Base-by-base conservation (phyloP, 2,797 vertebrate species). In the Pangasius djambal region DNA sequence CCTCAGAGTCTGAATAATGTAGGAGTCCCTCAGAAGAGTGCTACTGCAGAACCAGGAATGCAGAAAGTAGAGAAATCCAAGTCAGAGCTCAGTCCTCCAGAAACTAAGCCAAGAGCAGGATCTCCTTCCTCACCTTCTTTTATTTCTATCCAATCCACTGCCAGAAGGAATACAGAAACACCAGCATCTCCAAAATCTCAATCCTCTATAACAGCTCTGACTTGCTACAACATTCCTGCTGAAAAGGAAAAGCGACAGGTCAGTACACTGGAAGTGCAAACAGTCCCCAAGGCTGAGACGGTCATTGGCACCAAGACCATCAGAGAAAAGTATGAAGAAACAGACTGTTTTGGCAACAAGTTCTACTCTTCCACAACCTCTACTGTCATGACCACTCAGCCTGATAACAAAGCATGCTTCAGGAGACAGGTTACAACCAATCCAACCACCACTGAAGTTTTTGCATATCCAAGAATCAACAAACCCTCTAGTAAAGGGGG, bases 141-240 rank as follows among this genome's bases (percentile, higher is more conserved):
- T 86, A 98, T 98, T 93, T 95, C 97, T 72, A 97, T 98, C 3
- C 96, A 98, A 82, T 98, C 97, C 2, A 96, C 97, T 81, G 95
- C 96, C 34, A 97, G 96, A 92, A 97, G 97, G 91, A 92, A 91
- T 0, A 88, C 92, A 2, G 95, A 96, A 63, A 89, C 93, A 31
- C 31, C 84, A 87, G 69, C 44, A 18, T 67, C 82, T 79, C 70
- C 74, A 59, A 88, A 86, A 55, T 44, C 86, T 44, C 83, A 83
- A 63, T 86, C 48, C 57, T 93, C 95, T 12, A 93, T 93, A 72
- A 85, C 86, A 57, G 59, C 90, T 87, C 18, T 86, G 82, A 79
- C 75, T 25, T 85, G 86, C 88, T 61, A 81, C 91, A 83, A 95
- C 28, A 37, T 0, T 88, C 75, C 59, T 59, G 74, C 94, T 0